A percentile compares a stretch with the other conserved stretches of the same genome.
These are phyloP conservation scores for Calonectris borealis DNA, from an alignment of 2,113 vertebrate genomes.

Conservation along the genomic window DNA sequence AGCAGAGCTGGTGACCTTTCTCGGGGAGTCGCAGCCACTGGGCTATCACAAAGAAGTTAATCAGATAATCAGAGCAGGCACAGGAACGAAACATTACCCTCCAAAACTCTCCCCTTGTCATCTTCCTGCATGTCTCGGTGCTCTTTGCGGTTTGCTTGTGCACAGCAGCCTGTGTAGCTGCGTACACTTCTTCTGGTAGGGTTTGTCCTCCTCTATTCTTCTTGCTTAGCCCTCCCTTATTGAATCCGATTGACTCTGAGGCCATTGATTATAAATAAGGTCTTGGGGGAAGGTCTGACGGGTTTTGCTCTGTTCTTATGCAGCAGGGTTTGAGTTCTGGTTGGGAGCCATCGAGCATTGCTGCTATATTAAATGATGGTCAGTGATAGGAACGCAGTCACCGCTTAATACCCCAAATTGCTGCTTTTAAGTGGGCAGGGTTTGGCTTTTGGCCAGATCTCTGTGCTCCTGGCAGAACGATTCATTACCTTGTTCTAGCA, in stretches of 20 bases:
- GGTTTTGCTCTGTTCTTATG: neutral
- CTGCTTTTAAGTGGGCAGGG: constrained; percentile 31
- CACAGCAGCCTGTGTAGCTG: neutral
- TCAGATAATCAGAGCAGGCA: neutral
- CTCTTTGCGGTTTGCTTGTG: neutral
- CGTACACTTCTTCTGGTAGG: neutral
- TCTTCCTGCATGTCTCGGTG: neutral
- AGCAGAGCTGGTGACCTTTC: neutral
- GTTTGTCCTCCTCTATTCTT: neutral
- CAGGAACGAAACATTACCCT: neutral
- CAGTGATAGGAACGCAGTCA: constrained; percentile 2
- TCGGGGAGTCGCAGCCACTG: neutral
- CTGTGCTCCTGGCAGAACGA: constrained; percentile 21
- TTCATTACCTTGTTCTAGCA: constrained; percentile 62
- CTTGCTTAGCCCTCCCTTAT: neutral
- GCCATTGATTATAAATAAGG: constrained; percentile 45
- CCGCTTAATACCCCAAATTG: constrained; percentile 10
- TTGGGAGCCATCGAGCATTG: neutral
- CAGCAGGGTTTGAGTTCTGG: neutral
- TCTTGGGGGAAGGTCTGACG: constrained; percentile 4
- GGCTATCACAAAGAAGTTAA: neutral
- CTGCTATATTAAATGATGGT: constrained; percentile 30
- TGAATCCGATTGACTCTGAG: constrained; percentile 28
- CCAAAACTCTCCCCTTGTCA: neutral
- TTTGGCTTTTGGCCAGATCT: constrained; percentile 45